Conservation (phyloP, 2,888 invertebrate genomes). For the Timandra comae region DNA sequence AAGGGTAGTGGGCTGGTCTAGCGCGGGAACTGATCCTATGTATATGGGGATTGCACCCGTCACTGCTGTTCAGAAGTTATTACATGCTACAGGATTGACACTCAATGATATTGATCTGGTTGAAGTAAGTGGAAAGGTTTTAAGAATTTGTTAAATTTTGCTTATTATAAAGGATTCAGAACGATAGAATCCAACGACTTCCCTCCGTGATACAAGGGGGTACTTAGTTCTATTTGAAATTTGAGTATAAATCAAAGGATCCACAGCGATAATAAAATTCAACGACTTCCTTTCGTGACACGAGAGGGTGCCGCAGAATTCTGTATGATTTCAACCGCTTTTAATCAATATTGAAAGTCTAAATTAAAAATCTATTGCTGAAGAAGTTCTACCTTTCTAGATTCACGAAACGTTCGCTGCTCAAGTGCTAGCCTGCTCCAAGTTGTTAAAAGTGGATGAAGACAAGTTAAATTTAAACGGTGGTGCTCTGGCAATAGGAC, state of each 20-base stretch:
- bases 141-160: too few species aligned
- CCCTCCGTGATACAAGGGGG: too few species aligned
- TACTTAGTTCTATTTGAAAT: too few species aligned
- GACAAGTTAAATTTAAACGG: conserved; percentile 10
- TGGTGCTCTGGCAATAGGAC: conserved; percentile 11
- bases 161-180: too few species aligned
- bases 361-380: too few species aligned
- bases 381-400: not conserved
- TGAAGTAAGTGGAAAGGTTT: conserved; percentile 1
- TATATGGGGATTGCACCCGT: conserved; percentile 2
- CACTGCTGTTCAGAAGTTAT: not conserved
- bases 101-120: conserved; percentile 5
- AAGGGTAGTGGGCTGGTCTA: conserved; percentile 5
- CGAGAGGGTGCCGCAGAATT: too few species aligned
- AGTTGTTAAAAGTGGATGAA: conserved; percentile 3
- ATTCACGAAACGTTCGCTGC: conserved; percentile 11
- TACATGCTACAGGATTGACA: conserved; percentile 1
- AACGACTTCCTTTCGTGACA: too few species aligned
- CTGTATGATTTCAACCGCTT: too few species aligned
- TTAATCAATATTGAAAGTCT: too few species aligned
- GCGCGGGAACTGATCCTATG: conserved; percentile 4
- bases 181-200: too few species aligned
- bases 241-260: too few species aligned
- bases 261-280: too few species aligned
- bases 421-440: conserved; percentile 6